Evolutionary conservation across 2,797 vertebrate species (phyloP).

Genomic region (Muscicapa comitata): DNA sequence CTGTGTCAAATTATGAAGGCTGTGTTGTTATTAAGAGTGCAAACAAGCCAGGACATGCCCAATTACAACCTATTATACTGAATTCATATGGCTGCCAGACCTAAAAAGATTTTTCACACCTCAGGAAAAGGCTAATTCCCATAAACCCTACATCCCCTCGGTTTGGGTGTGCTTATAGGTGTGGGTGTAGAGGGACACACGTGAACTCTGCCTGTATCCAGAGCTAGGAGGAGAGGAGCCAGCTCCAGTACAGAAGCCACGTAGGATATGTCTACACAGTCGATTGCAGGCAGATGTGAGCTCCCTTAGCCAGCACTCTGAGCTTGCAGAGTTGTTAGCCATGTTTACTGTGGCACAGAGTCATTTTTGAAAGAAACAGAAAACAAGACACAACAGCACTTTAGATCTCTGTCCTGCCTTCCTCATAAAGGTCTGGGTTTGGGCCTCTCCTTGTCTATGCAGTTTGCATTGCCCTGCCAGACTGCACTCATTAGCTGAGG

Average conservation of each 20-base stretch:
- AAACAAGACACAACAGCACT: conserved; percentile 8
- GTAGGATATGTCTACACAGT: neutral
- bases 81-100: neutral
- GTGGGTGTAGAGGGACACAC: neutral
- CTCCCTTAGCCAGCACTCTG: neutral
- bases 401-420: neutral
- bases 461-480: neutral
- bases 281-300: conserved; percentile 25
- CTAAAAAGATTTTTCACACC: neutral
- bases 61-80: conserved; percentile 43
- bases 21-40: conserved; percentile 25
- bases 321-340: neutral
- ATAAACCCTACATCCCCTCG: neutral
- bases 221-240: neutral
- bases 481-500: neutral
- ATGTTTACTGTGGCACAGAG: conserved; percentile 21
- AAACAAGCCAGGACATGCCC: conserved; percentile 52
- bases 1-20: conserved; percentile 55
- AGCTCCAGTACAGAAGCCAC: neutral
- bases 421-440: neutral
- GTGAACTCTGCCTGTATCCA: rapidly evolving
- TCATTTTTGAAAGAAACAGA: conserved; percentile 10
- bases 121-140: neutral
- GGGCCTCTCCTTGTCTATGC: neutral
- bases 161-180: neutral